Evolutionary conservation across 2,797 vertebrate genomes (phyloP).

Genomic region (Pampus argenteus): DNA sequence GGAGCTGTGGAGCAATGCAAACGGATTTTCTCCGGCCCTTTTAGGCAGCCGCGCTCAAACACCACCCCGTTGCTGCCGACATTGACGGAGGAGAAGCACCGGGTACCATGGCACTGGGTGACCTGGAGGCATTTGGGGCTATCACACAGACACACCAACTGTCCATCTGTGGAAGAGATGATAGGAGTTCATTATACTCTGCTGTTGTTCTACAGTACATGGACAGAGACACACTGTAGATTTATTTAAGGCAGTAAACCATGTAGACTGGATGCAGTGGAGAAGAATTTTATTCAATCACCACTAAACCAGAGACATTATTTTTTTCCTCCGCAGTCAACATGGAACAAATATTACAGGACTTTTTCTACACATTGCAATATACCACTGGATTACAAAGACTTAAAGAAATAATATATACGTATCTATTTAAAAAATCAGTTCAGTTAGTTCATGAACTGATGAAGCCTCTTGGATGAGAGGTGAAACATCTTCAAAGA

Average conservation of each 20-base stretch:
- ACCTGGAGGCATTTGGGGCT: slow-evolving; percentile 75
- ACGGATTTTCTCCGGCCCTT: slow-evolving; percentile 70
- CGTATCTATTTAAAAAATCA: too few species aligned
- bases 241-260: not conserved
- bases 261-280: too few species aligned
- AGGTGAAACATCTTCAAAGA: too few species aligned
- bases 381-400: not conserved
- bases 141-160: slow-evolving; percentile 83
- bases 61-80: slow-evolving; percentile 57
- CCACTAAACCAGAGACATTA: too few species aligned
- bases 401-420: too few species aligned
- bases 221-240: slow-evolving; percentile 1
- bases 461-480: too few species aligned
- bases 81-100: slow-evolving; percentile 85
- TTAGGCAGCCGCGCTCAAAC: slow-evolving; percentile 83
- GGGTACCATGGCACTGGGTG: slow-evolving; percentile 80
- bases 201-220: not conserved
- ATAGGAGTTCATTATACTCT: slow-evolving; percentile 5
- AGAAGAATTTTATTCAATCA: too few species aligned
- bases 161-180: slow-evolving; percentile 74
- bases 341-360: not conserved
- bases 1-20: slow-evolving; percentile 81
- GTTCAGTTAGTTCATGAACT: too few species aligned
- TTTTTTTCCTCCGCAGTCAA: not conserved
- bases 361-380: not conserved